A percentile compares a stretch with the other conserved stretches of the same genome.
Evolutionary conservation across 2,113 vertebrate species (phyloP).

Genomic region (Gnathonemus echidnorhynchus): DNA sequence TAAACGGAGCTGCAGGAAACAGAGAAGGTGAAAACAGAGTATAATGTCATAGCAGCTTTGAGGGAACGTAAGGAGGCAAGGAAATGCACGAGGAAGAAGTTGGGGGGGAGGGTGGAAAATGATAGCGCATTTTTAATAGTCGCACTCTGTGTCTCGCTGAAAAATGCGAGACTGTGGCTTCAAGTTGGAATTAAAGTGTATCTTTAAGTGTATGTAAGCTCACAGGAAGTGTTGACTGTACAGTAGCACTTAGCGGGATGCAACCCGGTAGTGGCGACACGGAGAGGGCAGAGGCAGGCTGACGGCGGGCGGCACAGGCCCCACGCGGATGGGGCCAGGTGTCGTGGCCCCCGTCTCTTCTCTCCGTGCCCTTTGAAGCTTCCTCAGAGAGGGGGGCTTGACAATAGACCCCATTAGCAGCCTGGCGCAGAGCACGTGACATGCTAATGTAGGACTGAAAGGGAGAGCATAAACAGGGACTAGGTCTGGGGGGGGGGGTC

Average conservation of each 20-base stretch:
- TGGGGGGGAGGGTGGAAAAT: not conserved
- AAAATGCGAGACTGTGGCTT: not conserved
- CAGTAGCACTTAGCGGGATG: not conserved
- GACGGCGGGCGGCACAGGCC: not conserved
- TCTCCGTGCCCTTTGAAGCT: conserved; percentile 10
- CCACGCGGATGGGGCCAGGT: not conserved
- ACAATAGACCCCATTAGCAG: conserved; percentile 7
- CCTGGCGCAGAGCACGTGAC: not conserved
- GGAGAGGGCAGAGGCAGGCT: not conserved
- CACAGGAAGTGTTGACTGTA: not conserved
- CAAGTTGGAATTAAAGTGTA: not conserved
- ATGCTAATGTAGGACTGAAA: conserved; percentile 18
- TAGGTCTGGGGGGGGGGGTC: not conserved
- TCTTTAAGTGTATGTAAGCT: not conserved
- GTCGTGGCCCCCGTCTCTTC: not conserved
- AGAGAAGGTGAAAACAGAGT: not conserved
- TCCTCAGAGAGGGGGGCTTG: not conserved
- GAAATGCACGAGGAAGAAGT: not conserved
- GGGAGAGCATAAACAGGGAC: conserved; percentile 8
- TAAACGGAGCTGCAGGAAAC: conserved; percentile 12
- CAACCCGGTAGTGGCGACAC: not conserved
- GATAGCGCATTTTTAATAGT: not conserved
- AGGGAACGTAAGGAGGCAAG: not conserved
- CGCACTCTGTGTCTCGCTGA: not conserved
- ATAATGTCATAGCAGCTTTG: not conserved